Conservation (phyloP, 1,140 invertebrate species). For the Ips typographus region DNA sequence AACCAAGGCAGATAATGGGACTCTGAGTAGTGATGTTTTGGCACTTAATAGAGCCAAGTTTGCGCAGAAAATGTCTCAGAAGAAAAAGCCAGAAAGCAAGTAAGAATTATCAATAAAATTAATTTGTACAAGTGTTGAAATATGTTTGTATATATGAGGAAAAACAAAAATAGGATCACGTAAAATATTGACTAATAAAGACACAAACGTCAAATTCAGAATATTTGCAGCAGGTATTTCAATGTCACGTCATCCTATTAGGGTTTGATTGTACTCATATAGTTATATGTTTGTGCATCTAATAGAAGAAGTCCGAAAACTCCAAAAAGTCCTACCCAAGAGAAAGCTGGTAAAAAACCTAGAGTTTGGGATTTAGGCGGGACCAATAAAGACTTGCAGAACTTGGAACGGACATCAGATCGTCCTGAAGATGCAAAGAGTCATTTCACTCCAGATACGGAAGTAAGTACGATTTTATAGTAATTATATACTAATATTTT, state of each 20-base stretch:
- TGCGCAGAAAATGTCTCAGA: constrained; percentile 65
- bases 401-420: constrained; percentile 83
- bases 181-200: too few relatives aligned
- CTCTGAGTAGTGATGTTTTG: constrained; percentile 63
- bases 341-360: constrained; percentile 84
- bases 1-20: constrained; percentile 49
- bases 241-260: too few relatives aligned
- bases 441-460: constrained; percentile 62
- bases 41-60: constrained; percentile 70
- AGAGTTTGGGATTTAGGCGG: constrained; percentile 89
- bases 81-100: constrained; percentile 60
- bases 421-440: constrained; percentile 65
- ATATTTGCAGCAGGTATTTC: too few relatives aligned
- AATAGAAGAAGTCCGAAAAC: constrained; percentile 60
- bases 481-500: not conserved
- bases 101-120: constrained; percentile 43
- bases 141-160: too few relatives aligned
- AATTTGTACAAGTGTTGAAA: constrained; percentile 9
- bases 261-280: not conserved
- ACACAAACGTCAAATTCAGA: too few relatives aligned
- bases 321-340: constrained; percentile 58
- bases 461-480: constrained; percentile 54
- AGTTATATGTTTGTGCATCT: not conserved
- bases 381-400: constrained; percentile 72
- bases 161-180: not conserved